These are phyloP conservation scores for Heliconius melpomene DNA, from an alignment of 1,140 invertebrate genomes.

Conservation along the genomic window DNA sequence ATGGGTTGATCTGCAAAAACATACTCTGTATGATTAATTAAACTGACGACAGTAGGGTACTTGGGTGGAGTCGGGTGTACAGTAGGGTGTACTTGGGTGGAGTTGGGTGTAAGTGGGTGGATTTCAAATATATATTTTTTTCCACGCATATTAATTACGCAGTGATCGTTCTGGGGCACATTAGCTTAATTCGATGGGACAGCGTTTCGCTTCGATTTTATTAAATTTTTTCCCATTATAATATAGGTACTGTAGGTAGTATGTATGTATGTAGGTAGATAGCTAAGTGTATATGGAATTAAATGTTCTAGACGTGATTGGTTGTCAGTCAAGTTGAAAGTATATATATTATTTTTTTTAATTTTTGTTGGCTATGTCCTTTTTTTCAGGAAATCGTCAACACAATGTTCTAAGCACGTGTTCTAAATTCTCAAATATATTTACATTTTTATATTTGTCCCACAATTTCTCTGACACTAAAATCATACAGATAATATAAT, in stretches of 20 bases:
- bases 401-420: too few relatives aligned
- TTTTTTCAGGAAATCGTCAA: too few relatives aligned
- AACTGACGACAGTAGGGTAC: conserved; percentile 34
- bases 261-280: too few relatives aligned
- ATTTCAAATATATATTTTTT: conserved; percentile 44
- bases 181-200: conserved; percentile 61
- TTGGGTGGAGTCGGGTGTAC: conserved; percentile 23
- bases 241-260: too few relatives aligned
- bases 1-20: conserved; percentile 26
- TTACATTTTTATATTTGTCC: too few relatives aligned
- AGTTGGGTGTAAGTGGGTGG: conserved; percentile 21
- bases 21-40: conserved; percentile 34
- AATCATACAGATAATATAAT: too few relatives aligned
- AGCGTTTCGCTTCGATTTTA: conserved; percentile 60
- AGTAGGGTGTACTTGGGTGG: conserved; percentile 34
- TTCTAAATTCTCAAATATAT: too few relatives aligned
- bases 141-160: conserved; percentile 64
- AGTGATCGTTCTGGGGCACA: conserved; percentile 54
- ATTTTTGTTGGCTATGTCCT: too few relatives aligned
- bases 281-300: neutral
- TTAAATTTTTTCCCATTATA: conserved; percentile 46
- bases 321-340: neutral
- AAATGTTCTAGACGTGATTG: neutral
- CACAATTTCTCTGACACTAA: too few relatives aligned
- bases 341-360: neutral